These are phyloP conservation scores for Papilio protenor DNA, from an alignment of 2,888 invertebrate species.

Conservation along the genomic window DNA sequence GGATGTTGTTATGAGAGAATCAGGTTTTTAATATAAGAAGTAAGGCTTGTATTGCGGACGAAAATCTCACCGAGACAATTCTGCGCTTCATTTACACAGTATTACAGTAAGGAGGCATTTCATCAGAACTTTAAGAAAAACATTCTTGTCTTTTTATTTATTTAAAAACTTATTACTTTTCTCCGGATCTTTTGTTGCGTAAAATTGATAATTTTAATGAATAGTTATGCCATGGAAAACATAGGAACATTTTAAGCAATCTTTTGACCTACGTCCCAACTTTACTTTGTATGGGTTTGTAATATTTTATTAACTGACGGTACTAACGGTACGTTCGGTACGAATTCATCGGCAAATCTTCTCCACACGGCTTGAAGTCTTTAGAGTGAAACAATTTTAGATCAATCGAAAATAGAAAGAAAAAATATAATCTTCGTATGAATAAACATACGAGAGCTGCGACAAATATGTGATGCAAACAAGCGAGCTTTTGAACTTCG, in stretches of 20 bases:
- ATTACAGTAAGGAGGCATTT: background rate
- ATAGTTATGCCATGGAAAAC: background rate
- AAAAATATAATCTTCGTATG: background rate
- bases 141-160: background rate
- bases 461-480: constrained; percentile 13
- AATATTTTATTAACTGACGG: background rate
- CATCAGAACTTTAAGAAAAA: background rate
- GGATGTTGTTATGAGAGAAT: background rate
- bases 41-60: background rate
- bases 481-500: constrained; percentile 7
- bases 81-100: constrained; percentile 4
- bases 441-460: background rate
- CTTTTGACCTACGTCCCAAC: background rate
- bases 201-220: background rate
- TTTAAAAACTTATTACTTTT: background rate
- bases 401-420: background rate
- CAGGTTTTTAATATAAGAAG: background rate
- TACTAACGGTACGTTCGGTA: too few relatives aligned
- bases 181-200: background rate
- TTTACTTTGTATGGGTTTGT: background rate
- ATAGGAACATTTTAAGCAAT: background rate
- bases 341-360: too few relatives aligned
- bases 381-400: background rate
- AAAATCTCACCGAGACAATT: constrained; percentile 5
- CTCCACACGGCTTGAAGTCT: background rate